phyloP scores from a whole-genome alignment of 1,140 invertebrate species.

The Drosophila repleta region DNA sequence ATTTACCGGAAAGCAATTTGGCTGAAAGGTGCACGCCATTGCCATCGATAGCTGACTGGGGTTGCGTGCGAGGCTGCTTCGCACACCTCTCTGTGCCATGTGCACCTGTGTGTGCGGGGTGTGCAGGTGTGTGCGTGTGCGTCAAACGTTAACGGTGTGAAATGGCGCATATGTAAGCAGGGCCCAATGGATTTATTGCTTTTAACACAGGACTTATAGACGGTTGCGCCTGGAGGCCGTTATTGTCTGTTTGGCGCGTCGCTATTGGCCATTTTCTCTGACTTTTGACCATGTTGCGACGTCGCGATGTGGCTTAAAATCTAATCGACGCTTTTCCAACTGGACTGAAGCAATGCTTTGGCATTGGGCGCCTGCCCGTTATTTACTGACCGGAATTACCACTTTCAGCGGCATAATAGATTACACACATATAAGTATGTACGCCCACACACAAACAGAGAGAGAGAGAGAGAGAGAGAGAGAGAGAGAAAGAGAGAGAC shows the following conservation, averaged over 20 bases:
- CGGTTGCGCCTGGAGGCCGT: constrained; percentile 58
- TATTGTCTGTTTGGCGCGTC: constrained; percentile 39
- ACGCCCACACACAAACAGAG: background rate
- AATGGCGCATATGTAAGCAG: constrained; percentile 81
- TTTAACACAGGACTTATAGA: constrained; percentile 79
- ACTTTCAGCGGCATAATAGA: constrained; percentile 81
- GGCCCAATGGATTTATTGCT: constrained; percentile 71
- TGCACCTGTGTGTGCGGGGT: too few relatives aligned
- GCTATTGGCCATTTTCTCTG: constrained; percentile 17
- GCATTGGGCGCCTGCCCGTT: constrained; percentile 71
- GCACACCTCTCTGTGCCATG: too few relatives aligned
- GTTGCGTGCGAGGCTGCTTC: constrained; percentile 27
- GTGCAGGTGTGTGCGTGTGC: constrained; percentile 3
- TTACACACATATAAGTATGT: constrained; percentile 51
- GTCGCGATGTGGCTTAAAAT: constrained; percentile 67
- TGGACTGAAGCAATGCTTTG: constrained; percentile 20
- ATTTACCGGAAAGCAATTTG: constrained; percentile 70
- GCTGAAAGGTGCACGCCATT: constrained; percentile 71
- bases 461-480: constrained; percentile 13
- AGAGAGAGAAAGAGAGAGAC: constrained; percentile 25
- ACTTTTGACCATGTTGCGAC: constrained; percentile 41
- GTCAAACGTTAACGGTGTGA: constrained; percentile 78
- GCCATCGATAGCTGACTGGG: constrained; percentile 66
- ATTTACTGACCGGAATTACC: constrained; percentile 82
- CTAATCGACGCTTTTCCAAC: constrained; percentile 61